Evolutionary conservation across 2,888 invertebrate genomes (phyloP), one percentile per base, ranked within the genome.

Genomic region (Mimumesa dahlbomi): DNA sequence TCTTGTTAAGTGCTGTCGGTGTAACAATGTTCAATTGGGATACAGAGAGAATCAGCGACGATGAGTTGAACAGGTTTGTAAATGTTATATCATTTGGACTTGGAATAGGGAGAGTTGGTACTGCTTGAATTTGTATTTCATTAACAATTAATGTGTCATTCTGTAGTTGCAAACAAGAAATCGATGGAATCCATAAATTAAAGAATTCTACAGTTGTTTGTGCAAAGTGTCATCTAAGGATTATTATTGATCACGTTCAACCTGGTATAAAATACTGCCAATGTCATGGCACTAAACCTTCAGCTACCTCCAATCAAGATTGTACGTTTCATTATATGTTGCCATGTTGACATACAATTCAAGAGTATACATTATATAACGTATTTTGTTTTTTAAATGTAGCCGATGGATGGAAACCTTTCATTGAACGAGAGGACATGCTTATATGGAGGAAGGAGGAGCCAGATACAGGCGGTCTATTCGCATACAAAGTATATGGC

Each of bases 401-500:
- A 80, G 74, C 13, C 3, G 62, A 74, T 0, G 75, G 73, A 34
- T 96, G 96, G 97, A 91, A 92, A 53, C 94, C 95, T 0, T 97
- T 95, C 84, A 93, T 96, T 80, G 95, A 95, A 84, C 93, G 94
- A 11, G 92, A 94, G 53, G 94, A 96, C 83, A 93, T 96, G 84
- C 91, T 95, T 11, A 94, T 97, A 34, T 97, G 97, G 97, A 91
- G 95, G 64, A 93, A 93, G 77, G 93, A 94, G 83, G 93, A 91
- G 69, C 89, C 94, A 78, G 91, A 92, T 45, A 91, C 92, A 0
- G 90, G 91, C 0, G 94, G 95, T 0, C 90, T 95, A 31, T 96
- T 93, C 84, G 94, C 95, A 13, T 97, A 97, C 85, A 97, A 96
- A 93, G 95, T 97, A 0, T 96, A 95, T 90, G 97, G 96, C 0